Evolutionary conservation across 1,140 invertebrate genomes (phyloP).

Genomic region (Saccostrea echinata): DNA sequence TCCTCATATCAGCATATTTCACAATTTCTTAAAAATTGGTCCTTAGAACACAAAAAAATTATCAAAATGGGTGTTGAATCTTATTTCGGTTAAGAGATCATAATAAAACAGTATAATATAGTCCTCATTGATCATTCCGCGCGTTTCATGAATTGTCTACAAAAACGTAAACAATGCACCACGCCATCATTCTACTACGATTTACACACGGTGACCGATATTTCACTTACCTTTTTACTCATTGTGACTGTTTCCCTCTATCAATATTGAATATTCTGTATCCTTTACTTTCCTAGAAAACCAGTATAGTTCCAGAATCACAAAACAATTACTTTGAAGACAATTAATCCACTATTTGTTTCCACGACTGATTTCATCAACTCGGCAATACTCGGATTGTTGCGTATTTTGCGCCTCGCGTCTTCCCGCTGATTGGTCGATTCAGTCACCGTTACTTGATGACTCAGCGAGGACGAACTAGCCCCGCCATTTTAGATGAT

Average conservation of each 20-base stretch:
- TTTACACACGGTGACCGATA: conserved; percentile 49
- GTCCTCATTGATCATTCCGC: neutral
- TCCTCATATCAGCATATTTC: conserved; percentile 37
- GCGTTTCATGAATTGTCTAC: conserved; percentile 4
- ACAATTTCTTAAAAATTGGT: neutral
- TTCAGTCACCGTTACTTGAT: conserved; percentile 67
- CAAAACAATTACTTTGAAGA: neutral
- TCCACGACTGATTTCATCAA: conserved; percentile 56
- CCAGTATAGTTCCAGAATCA: conserved; percentile 7
- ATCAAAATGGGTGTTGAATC: neutral
- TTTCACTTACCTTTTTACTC: conserved; percentile 70
- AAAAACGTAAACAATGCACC: conserved; percentile 39
- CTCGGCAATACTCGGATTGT: conserved; percentile 59
- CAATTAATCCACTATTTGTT: conserved; percentile 44
- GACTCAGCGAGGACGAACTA: conserved; percentile 72
- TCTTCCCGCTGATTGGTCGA: conserved; percentile 60
- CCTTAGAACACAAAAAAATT: neutral
- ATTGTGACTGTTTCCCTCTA: conserved; percentile 54
- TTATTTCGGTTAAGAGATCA: too few relatives aligned
- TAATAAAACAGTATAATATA: too few relatives aligned
- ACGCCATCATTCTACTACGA: conserved; percentile 43
- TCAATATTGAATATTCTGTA: neutral
- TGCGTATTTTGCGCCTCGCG: conserved; percentile 71
- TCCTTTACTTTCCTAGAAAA: neutral
- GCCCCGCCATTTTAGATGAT: conserved; percentile 65